Evolutionary conservation across 2,797 vertebrate genomes (phyloP).

Genomic region (Hipposideros larvatus): DNA sequence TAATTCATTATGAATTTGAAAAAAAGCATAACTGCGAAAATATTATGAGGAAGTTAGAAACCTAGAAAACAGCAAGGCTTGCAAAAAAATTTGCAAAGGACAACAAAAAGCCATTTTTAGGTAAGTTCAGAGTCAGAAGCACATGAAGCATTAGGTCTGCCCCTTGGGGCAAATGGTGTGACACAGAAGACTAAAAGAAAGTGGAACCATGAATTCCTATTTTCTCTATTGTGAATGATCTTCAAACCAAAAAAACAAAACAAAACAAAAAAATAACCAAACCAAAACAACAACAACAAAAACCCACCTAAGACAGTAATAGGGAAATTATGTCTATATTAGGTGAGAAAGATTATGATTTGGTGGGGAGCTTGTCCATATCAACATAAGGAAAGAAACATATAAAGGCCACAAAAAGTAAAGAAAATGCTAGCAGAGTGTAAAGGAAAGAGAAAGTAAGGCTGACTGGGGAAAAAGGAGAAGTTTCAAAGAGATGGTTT

Average conservation of each 20-base stretch:
- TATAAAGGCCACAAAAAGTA: neutral
- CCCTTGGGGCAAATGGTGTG: neutral
- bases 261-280: neutral
- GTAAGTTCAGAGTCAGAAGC: neutral
- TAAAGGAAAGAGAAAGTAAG: neutral
- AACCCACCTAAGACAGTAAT: neutral
- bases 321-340: neutral
- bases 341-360: neutral
- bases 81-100: neutral
- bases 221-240: neutral
- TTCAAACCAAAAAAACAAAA: neutral
- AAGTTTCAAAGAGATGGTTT: neutral
- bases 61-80: neutral
- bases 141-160: neutral
- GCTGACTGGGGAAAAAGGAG: neutral
- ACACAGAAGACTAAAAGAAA: neutral
- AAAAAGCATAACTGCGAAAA: slow-evolving; percentile 7
- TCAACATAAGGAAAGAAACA: neutral
- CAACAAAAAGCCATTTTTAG: slow-evolving; percentile 8
- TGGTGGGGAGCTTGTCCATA: neutral
- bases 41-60: slow-evolving; percentile 61
- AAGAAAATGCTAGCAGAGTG: neutral
- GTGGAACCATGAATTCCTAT: neutral
- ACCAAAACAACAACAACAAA: neutral
- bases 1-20: slow-evolving; percentile 25